Conservation (phyloP, 2,888 invertebrate genomes). For the Sminthurinus aureus region DNA sequence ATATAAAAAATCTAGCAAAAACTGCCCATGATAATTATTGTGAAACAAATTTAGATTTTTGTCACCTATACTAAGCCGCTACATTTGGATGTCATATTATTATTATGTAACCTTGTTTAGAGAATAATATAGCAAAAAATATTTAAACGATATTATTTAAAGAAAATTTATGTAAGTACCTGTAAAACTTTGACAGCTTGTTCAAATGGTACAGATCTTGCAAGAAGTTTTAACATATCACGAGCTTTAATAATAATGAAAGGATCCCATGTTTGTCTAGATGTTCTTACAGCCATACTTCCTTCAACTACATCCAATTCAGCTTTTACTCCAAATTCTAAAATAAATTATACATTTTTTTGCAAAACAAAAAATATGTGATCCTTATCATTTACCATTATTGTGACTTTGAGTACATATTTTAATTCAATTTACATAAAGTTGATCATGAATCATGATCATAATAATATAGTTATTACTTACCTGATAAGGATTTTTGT, state of each 20-base stretch:
- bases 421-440: too few relatives aligned
- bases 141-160: too few relatives aligned
- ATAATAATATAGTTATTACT: slow-evolving; percentile 5
- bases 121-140: too few relatives aligned
- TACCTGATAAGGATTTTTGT: slow-evolving; percentile 75
- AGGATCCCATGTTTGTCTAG: slow-evolving; percentile 98
- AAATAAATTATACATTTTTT: too few relatives aligned
- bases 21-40: neutral
- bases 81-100: neutral
- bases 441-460: too few relatives aligned
- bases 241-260: slow-evolving; percentile 95
- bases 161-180: too few relatives aligned
- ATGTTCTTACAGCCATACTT: slow-evolving; percentile 93
- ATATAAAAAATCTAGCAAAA: too few relatives aligned
- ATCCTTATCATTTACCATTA: too few relatives aligned
- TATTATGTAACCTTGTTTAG: neutral
- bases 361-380: too few relatives aligned
- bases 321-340: slow-evolving; percentile 79
- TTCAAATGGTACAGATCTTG: slow-evolving; percentile 95
- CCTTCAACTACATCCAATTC: slow-evolving; percentile 93
- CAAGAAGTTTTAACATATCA: slow-evolving; percentile 93
- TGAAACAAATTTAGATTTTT: neutral
- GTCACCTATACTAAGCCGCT: neutral
- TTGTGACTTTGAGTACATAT: too few relatives aligned
- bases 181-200: slow-evolving; percentile 82